Evolutionary conservation across 1,140 invertebrate species (phyloP), one percentile per base, ranked within the genome.

Genomic region (Drosophila pachea): DNA sequence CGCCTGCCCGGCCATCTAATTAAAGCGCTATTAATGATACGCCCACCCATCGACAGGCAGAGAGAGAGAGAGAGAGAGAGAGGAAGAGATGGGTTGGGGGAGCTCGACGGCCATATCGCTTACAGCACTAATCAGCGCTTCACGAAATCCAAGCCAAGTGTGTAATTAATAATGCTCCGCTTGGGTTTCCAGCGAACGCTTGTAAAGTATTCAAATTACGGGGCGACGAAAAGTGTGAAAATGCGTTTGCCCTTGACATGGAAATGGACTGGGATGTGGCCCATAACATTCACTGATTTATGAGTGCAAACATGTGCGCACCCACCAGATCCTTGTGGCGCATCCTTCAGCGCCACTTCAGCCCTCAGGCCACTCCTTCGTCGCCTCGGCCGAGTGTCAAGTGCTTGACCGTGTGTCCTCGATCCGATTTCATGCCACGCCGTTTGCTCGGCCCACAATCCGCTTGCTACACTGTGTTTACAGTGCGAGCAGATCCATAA

Each of bases 141-240:
- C 22, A 22, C 54, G 78, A 75, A 86, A 86, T 81, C 71, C 81
- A 86, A 86, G 73, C 79, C 81, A 81, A 86, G 82, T 69, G 65
- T 72, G 76, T 83, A 77, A 86, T 86, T 86, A 86, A 86, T 86
- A 86, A 75, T 77, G 43, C 53, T 66, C 61, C 69, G 58, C 68
- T 62, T 64, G 16, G 36, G 69, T 77, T 74, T 84, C 79, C 76
- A 86, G 73, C 14, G 79, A 84, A 81, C 50, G 60, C 58, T 73
- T 76, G 81, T 84, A 84, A 84, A 86, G 81, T 84, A 84, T 84
- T 84, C 81, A 86, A 86, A 84, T 84, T 84, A 81, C 81, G 59
- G 60, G 65, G 73, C 76, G 73, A 77, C 68, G 74, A 79, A 87
- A 87, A 87, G 84, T 87, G 84, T 87, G 84, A 87, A 87, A 87